phyloP scores from a whole-genome alignment of 2,113 vertebrate species.

The Hypomesus transpacificus region DNA sequence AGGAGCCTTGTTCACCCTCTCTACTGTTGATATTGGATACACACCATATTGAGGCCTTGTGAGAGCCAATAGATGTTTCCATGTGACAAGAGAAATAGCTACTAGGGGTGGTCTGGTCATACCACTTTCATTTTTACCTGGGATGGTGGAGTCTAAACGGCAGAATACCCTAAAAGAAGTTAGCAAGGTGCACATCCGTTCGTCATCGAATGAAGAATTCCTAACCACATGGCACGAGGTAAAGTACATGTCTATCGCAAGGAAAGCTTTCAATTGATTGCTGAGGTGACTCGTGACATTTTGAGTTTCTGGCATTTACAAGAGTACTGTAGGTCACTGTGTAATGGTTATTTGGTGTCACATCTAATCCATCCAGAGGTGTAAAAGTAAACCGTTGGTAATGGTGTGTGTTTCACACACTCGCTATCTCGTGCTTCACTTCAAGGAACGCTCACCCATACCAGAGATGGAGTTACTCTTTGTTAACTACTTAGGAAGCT shows the following conservation, averaged over 20 bases:
- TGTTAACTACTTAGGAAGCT: neutral
- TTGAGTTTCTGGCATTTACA: neutral
- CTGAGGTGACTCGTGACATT: neutral
- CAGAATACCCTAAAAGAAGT: slow-evolving; percentile 12
- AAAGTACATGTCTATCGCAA: too few species aligned
- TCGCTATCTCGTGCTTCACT: slow-evolving; percentile 2
- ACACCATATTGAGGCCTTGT: slow-evolving; percentile 25
- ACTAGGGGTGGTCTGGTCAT: slow-evolving; percentile 5
- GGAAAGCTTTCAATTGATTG: neutral
- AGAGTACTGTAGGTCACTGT: neutral
- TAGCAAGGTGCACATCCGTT: too few species aligned
- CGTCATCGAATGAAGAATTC: too few species aligned
- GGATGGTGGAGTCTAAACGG: slow-evolving; percentile 2
- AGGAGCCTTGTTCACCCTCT: slow-evolving; percentile 41
- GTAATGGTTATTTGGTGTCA: slow-evolving; percentile 10
- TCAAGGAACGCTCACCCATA: neutral
- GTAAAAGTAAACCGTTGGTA: slow-evolving; percentile 25
- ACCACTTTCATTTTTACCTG: neutral
- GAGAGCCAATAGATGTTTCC: slow-evolving; percentile 43
- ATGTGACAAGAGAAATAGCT: slow-evolving; percentile 33
- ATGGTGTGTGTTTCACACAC: slow-evolving; percentile 38
- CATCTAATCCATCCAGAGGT: slow-evolving; percentile 17
- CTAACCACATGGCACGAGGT: too few species aligned
- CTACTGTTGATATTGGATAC: slow-evolving; percentile 54
- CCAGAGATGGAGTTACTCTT: neutral